Conservation (phyloP, 2,113 vertebrate genomes). For the Peromyscus leucopus region DNA sequence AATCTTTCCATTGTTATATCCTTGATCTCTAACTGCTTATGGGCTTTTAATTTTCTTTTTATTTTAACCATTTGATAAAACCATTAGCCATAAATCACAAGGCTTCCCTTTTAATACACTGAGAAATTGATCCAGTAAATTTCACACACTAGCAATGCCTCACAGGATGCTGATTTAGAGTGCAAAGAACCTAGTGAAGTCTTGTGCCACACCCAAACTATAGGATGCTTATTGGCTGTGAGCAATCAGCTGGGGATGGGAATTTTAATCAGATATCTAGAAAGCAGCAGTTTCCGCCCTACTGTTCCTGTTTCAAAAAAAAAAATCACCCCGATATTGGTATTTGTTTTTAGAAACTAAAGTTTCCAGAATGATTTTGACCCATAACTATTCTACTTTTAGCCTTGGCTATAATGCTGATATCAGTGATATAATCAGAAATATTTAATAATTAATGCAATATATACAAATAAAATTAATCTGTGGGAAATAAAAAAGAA, state of each 20-base stretch:
- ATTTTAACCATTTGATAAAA: background rate
- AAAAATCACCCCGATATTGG: background rate
- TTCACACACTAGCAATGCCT: background rate
- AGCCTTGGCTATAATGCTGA: slow-evolving; percentile 63
- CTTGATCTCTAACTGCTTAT: background rate
- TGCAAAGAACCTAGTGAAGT: background rate
- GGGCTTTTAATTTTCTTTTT: background rate
- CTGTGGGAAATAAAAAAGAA: slow-evolving; percentile 63
- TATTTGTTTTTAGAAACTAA: slow-evolving; percentile 45
- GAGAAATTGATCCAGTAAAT: slow-evolving; percentile 15
- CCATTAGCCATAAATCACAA: background rate
- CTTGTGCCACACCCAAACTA: background rate
- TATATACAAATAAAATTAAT: slow-evolving; percentile 66
- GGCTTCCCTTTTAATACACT: background rate
- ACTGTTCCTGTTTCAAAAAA: background rate
- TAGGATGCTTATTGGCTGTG: background rate
- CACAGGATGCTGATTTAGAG: background rate
- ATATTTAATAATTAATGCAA: slow-evolving; percentile 72
- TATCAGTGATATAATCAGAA: slow-evolving; percentile 65
- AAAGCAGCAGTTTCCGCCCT: background rate
- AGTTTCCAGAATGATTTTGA: slow-evolving; percentile 54
- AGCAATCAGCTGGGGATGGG: background rate
- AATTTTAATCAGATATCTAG: slow-evolving; percentile 26
- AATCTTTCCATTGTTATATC: background rate
- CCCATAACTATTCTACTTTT: slow-evolving; percentile 42